Conservation (phyloP, 1,140 invertebrate genomes). For the Subanguina moxae region DNA sequence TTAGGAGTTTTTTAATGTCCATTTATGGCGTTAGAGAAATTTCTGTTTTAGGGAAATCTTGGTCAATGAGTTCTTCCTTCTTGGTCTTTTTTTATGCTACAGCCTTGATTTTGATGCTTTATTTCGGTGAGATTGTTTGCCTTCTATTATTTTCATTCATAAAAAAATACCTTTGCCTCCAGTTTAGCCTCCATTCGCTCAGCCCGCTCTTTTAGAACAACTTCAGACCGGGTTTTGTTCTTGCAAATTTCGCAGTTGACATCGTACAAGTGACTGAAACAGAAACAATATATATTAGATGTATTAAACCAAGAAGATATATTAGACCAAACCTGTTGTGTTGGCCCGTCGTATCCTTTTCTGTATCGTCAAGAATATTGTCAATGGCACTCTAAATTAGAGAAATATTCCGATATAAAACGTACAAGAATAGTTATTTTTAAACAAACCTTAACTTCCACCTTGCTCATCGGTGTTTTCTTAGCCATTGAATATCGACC, state of each 20-base stretch:
- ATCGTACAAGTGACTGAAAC: slow-evolving; percentile 10
- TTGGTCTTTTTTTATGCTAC: too few relatives aligned
- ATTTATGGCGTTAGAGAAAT: too few relatives aligned
- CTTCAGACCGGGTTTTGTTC: slow-evolving; percentile 12
- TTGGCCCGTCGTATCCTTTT: slow-evolving; percentile 12
- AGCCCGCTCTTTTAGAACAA: slow-evolving; percentile 12
- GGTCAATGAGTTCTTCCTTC: too few relatives aligned
- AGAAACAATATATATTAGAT: neutral
- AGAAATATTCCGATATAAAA: neutral
- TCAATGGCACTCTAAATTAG: slow-evolving; percentile 12
- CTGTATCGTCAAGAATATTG: slow-evolving; percentile 12
- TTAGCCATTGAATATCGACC: slow-evolving; percentile 8
- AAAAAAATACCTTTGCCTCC: slow-evolving; percentile 9
- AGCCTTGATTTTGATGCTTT: too few relatives aligned
- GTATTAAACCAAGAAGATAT: too few relatives aligned
- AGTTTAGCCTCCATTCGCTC: slow-evolving; percentile 19
- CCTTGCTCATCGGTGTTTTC: neutral
- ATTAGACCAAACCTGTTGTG: slow-evolving; percentile 11
- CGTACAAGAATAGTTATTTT: neutral
- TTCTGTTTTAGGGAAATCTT: too few relatives aligned
- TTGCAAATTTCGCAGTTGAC: slow-evolving; percentile 19
- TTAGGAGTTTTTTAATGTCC: too few relatives aligned
- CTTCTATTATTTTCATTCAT: too few relatives aligned
- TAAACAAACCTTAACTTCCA: slow-evolving; percentile 1
- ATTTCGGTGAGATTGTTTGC: too few relatives aligned